Base-by-base conservation (phyloP, 2,888 invertebrate species). In the Busseola fusca region DNA sequence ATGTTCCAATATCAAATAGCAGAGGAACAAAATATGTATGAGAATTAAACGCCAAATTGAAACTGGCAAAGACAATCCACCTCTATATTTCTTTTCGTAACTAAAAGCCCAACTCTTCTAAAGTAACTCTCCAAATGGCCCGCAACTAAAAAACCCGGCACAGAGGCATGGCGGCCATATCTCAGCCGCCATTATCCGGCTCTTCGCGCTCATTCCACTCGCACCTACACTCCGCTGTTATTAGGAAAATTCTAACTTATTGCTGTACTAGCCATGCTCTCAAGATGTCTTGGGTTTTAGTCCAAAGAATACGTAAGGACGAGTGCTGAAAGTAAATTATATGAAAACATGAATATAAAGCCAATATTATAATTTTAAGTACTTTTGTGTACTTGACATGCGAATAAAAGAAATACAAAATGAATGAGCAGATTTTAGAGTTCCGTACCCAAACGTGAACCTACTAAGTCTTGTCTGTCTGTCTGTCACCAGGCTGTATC, bases 161-260 rank as follows among this genome's bases (percentile, higher is more conserved):
- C 37, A 60, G 56, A 79, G 66, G 50, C 82, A 67, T 63, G 64
- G 64, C 63, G 21, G 59, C 71, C 77, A 77, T 80, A 77, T 79
- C 74, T 82, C 73, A 72, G 69, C 25, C 74, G 57, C 84, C 83
- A 84, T 84, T 84, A 78, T 83, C 86, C 74, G 69, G 68, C 66
- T 70, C 63, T 59, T 66, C 73, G 64, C 60, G 71, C 70, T 86
- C 86, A 84, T 87, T 82, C 72, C 83, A 81, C 63, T 60, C 64
- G 78, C 82, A 82, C 78, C 81, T 81, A 83, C 81, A 81, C 81
- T 84, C 74, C 64, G 67, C 86, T 83, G 87, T 91, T 94, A 94
- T 94, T 93, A 93, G 92, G 92, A 93, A 91, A 94, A 94, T 93
- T 92, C 94, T 94, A 90, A 94, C 92, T 93, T 94, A 94, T 94